Conservation (phyloP, 2,113 vertebrate species). For the Cercopithecus mona region DNA sequence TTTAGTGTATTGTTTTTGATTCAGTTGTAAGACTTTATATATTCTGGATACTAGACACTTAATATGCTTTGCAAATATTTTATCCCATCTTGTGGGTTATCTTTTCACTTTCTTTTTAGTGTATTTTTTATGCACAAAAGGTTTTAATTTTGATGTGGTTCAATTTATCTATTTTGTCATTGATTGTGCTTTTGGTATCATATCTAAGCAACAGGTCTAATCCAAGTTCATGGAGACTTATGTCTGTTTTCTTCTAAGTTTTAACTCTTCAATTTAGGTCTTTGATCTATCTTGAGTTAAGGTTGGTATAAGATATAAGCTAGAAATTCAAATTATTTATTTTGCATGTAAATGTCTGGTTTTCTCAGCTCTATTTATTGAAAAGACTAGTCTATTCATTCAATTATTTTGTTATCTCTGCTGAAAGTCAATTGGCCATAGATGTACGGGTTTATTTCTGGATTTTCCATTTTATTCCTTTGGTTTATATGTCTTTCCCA, state of each 20-base stretch:
- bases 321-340: neutral
- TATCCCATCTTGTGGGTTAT: neutral
- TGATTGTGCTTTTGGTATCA: neutral
- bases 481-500: neutral
- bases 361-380: neutral
- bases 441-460: neutral
- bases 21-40: neutral
- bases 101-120: neutral
- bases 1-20: neutral
- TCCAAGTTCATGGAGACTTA: neutral
- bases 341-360: neutral
- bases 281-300: slow-evolving; percentile 2
- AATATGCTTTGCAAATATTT: neutral
- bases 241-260: neutral
- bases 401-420: neutral
- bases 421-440: neutral
- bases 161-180: neutral
- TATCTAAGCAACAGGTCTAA: neutral
- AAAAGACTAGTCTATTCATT: neutral
- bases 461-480: neutral
- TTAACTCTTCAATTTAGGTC: neutral
- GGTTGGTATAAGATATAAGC: neutral
- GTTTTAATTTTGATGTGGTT: slow-evolving; percentile 15
- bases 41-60: neutral
- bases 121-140: neutral